Conservation (phyloP, 2,113 vertebrate species). For the Rhabdomys dilectus region DNA sequence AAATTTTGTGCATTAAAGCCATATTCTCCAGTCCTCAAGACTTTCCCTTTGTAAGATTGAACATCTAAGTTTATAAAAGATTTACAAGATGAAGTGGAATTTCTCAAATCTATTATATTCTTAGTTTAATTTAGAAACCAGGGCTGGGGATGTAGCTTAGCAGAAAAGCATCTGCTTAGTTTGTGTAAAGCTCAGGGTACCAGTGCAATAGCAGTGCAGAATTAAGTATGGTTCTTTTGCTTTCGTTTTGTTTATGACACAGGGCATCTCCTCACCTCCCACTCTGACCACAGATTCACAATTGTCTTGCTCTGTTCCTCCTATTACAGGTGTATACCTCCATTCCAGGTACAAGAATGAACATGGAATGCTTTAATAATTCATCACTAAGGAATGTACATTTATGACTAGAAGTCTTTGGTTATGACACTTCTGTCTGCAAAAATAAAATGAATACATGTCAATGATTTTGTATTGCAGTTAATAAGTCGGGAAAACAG, state of each 20-base stretch:
- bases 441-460: background rate
- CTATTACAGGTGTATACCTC: background rate
- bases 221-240: background rate
- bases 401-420: background rate
- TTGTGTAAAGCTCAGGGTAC: background rate
- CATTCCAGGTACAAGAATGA: background rate
- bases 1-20: background rate
- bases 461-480: background rate
- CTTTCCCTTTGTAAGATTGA: background rate
- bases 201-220: no score
- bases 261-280: background rate
- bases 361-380: background rate
- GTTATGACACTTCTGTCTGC: background rate
- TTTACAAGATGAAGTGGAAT: background rate
- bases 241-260: background rate
- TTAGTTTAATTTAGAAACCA: constrained; percentile 12
- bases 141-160: background rate
- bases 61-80: constrained; percentile 21
- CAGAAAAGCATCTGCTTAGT: background rate
- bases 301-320: no score
- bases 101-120: constrained; percentile 1
- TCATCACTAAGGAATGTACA: background rate
- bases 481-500: background rate
- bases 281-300: no score
- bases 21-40: background rate